Evolutionary conservation across 2,888 invertebrate species (phyloP), one percentile per base, ranked within the genome.

Genomic region (Lissocephala sabroskyi): DNA sequence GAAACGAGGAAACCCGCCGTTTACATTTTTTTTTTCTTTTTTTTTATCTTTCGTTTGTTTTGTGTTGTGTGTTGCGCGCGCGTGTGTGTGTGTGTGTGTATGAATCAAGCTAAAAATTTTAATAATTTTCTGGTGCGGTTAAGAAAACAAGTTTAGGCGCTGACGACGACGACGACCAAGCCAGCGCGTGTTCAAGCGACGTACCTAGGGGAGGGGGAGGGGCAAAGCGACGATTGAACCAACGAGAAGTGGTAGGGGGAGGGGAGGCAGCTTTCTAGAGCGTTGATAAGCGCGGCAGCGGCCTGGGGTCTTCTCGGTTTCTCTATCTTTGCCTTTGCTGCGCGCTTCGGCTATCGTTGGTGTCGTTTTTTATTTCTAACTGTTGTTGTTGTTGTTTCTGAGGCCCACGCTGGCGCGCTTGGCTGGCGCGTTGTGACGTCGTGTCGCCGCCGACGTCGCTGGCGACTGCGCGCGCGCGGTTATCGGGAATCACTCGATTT

Each of bases 1-100:
- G 79, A 79, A 80, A 80, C 75, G 78, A 80, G 80, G 80, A 79
- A 80, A 80, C 79, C 80, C 80, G 75, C 79, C 59, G 59, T 23
- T 23, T 23, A 23, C 3, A 13, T 13, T n/a, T 13, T 33, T n/a
- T 13, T 13, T 33, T 10, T 33, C 5, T 13, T 33, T 33, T 5
- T 13, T 10, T 33, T 11, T 16, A 14, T 35, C 10, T 35, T 23
- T 9, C 51, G 55, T 50, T 54, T 49, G 56, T 29, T 49, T 49
- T 47, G 49, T 44, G n/a, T 29, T 46, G 47, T 14, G 40, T 47
- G 23, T 41, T 40, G 35, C 44, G 44, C 48, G 28, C 41, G 33
- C 37, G 36, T 41, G 37, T 37, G 51, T 51, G 41, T 56, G 54
- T 50, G 56, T 32, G 48, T 37, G 53, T 59, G 68, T 63, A 74